phyloP scores from a whole-genome alignment of 53 echinoderm and acorn worm species.

The Holothuria leucospilota region DNA sequence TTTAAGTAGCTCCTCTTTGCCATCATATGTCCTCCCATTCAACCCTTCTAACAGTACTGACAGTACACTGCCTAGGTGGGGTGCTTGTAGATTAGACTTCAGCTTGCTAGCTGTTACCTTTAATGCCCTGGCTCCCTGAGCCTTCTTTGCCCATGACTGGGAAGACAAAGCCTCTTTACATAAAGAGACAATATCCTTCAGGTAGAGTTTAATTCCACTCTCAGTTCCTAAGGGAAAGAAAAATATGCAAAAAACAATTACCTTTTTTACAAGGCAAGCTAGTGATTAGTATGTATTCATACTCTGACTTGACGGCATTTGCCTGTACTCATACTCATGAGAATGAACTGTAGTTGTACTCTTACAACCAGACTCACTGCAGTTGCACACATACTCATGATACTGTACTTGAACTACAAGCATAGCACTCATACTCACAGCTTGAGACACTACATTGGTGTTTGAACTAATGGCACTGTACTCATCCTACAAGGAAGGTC shows the following conservation, averaged over 20 bases:
- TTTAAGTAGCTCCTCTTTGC: slow-evolving; percentile 84
- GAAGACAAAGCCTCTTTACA: slow-evolving; percentile 76
- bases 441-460: too few relatives aligned
- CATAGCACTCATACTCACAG: too few relatives aligned
- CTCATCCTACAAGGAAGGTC: too few relatives aligned
- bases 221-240: slow-evolving; percentile 74
- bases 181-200: slow-evolving; percentile 79
- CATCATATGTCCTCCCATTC: slow-evolving; percentile 95
- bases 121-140: slow-evolving; percentile 89
- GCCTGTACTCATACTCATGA: too few relatives aligned
- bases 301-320: too few relatives aligned
- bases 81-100: slow-evolving; percentile 76
- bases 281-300: too few relatives aligned
- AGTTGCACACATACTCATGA: too few relatives aligned
- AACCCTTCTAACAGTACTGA: slow-evolving; percentile 75
- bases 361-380: too few relatives aligned
- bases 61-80: slow-evolving; percentile 82
- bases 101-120: slow-evolving; percentile 89
- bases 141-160: slow-evolving; percentile 93
- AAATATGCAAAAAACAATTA: background rate
- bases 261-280: too few relatives aligned
- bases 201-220: slow-evolving; percentile 91
- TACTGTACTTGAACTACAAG: too few relatives aligned
- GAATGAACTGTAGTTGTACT: too few relatives aligned
- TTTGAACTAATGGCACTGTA: too few relatives aligned